phyloP scores from a whole-genome alignment of 2,888 invertebrate species.

The Hesperia comma region DNA sequence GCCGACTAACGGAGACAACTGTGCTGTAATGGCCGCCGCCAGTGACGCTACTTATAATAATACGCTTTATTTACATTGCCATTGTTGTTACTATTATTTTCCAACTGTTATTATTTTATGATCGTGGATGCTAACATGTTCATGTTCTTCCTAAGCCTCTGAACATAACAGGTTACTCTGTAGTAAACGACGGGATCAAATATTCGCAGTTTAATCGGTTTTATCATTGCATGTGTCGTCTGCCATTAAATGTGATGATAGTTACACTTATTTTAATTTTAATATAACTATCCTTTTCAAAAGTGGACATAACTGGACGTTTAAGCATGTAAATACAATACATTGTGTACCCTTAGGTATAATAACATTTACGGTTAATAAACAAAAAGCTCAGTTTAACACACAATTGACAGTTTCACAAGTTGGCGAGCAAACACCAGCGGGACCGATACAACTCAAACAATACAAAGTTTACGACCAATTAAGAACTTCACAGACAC shows the following conservation, averaged over 20 bases:
- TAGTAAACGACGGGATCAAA: too few relatives aligned
- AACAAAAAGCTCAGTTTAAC: not conserved
- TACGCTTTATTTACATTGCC: conserved; percentile 1
- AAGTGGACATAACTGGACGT: not conserved
- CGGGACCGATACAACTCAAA: not conserved
- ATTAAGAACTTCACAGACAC: too few relatives aligned
- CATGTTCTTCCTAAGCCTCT: too few relatives aligned
- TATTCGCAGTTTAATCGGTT: too few relatives aligned
- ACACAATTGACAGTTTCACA: not conserved
- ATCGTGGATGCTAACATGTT: not conserved
- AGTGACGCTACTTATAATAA: not conserved
- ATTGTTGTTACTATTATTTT: conserved; percentile 8
- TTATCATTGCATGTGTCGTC: too few relatives aligned
- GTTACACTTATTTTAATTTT: too few relatives aligned
- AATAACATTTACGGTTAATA: not conserved
- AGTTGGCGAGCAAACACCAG: not conserved
- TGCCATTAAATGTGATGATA: too few relatives aligned
- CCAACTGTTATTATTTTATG: not conserved
- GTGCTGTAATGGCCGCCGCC: conserved; percentile 2
- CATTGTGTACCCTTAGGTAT: not conserved
- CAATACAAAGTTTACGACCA: not conserved
- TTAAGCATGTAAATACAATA: not conserved
- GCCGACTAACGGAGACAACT: conserved; percentile 8
- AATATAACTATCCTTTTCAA: too few relatives aligned
- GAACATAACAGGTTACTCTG: too few relatives aligned